phyloP scores from a whole-genome alignment of 2,888 invertebrate genomes.

The Microctonus brassicae region DNA sequence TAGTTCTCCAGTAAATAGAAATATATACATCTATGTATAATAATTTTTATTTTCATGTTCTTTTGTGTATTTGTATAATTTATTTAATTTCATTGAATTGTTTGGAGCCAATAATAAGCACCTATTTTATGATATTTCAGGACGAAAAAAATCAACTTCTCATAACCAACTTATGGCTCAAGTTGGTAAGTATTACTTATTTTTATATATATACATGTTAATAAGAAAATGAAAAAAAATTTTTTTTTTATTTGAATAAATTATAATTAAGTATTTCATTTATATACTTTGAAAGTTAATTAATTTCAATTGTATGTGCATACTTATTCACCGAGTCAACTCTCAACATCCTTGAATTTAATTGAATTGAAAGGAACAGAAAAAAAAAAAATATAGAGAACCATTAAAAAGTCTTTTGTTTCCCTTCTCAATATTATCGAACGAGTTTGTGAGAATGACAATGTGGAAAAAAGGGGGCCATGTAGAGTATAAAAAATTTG shows the following conservation, averaged over 20 bases:
- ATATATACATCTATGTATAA: no score
- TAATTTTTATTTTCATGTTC: no score
- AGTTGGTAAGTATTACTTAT: constrained; percentile 82
- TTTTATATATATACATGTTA: constrained; percentile 18
- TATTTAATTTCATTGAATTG: not conserved
- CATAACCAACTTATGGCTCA: constrained; percentile 96
- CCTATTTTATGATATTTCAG: constrained; percentile 73
- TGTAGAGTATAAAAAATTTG: not conserved
- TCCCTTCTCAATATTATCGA: not conserved
- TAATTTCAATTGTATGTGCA: not conserved
- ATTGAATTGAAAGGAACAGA: not conserved
- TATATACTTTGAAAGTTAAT: not conserved
- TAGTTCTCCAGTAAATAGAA: no score
- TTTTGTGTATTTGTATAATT: not conserved
- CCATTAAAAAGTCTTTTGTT: not conserved
- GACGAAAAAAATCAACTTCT: constrained; percentile 98
- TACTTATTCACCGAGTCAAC: not conserved
- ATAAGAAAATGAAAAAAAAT: no score
- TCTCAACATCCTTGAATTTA: not conserved
- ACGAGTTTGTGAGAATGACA: not conserved
- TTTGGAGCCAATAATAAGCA: not conserved
- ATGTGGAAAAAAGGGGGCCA: not conserved
- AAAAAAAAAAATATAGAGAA: not conserved
- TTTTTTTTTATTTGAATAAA: not conserved
- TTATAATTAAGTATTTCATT: not conserved